Base-by-base conservation (phyloP, 2,888 invertebrate species). In the Dicranocentrus wangi region DNA sequence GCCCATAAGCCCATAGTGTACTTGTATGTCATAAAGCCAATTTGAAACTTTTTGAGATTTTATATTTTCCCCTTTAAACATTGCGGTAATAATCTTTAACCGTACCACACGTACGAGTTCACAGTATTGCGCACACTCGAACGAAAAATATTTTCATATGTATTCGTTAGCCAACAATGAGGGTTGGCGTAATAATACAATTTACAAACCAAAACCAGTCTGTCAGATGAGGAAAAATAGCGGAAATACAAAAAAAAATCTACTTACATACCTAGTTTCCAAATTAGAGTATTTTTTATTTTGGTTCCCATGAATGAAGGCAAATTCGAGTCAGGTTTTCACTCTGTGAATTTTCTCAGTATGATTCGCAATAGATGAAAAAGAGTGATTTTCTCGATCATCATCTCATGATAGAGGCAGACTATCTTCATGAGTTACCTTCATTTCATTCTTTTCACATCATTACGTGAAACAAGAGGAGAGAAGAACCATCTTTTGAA, bases 301-400 rank as follows among this genome's bases (percentile, higher is more conserved):
- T 13, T 39, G 13, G 61, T 76, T 76, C 75, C 58, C 75, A 76
- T 66, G 75, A 43, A 21, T 19, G 66, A 76, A 76, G 75, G 53
- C 25, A 51, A 21, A 25, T 43, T 25, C 66, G 25, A 27, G 23
- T 53, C 27, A 43, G 5, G n/a, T 43, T 15, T 55, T 58, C 25
- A n/a, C 39, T 42, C 63, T 72, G 66, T n/a, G 61, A 47, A 47
- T 77, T 77, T 77, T 69, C 51, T 68, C 68, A 77, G 65, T 58
- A 5, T 70, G 23, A 55, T 32, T 53, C 23, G 32, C 23, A 27
- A 39, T 27, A 73, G 17, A 58, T 53, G 65, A 65, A 65, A 65
- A 42, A 53, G 15, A 55, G 42, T 39, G 27, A 60, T 68, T 66
- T 76, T 68, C 55, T 28, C 32, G 15, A 61, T 17, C 32, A 32